phyloP scores from a whole-genome alignment of 2,888 invertebrate species.

The Ferdinandea cuprea region DNA sequence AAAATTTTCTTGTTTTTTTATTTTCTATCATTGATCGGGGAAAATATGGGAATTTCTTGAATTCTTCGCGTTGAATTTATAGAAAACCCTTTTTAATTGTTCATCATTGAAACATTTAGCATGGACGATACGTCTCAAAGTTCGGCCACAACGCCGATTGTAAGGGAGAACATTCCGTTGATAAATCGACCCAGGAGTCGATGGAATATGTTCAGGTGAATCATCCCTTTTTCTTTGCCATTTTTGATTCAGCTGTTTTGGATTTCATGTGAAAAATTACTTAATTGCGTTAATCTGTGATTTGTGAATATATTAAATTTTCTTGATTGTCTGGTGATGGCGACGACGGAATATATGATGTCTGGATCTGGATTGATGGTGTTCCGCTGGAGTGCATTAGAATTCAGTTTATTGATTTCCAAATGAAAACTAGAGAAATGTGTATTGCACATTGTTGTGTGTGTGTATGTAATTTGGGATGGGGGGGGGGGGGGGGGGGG shows the following conservation, averaged over 20 bases:
- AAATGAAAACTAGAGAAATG: conserved; percentile 18
- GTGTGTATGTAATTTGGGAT: not conserved
- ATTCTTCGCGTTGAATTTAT: conserved; percentile 16
- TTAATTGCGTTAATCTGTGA: not conserved
- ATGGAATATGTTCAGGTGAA: conserved; percentile 86
- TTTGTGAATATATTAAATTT: conserved; percentile 3
- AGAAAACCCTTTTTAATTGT: conserved; percentile 41
- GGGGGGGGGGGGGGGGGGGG: not conserved
- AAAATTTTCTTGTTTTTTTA: conserved; percentile 48
- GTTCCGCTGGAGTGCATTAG: conserved; percentile 35
- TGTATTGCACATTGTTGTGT: not conserved
- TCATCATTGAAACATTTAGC: conserved; percentile 73
- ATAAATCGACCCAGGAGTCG: conserved; percentile 86
- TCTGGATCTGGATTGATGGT: conserved; percentile 2
- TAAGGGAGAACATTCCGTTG: conserved; percentile 88
- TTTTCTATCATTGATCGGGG: conserved; percentile 24
- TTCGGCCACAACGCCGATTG: conserved; percentile 84
- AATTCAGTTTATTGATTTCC: conserved; percentile 61
- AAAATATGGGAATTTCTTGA: conserved; percentile 63
- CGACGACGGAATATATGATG: not conserved
- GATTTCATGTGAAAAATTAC: not conserved
- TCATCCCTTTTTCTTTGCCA: conserved; percentile 76
- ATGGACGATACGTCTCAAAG: conserved; percentile 83
- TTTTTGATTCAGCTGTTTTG: conserved; percentile 22
- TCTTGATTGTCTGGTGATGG: not conserved